Base-by-base conservation (phyloP, 2,113 vertebrate species). In the Pelodiscus sinensis region DNA sequence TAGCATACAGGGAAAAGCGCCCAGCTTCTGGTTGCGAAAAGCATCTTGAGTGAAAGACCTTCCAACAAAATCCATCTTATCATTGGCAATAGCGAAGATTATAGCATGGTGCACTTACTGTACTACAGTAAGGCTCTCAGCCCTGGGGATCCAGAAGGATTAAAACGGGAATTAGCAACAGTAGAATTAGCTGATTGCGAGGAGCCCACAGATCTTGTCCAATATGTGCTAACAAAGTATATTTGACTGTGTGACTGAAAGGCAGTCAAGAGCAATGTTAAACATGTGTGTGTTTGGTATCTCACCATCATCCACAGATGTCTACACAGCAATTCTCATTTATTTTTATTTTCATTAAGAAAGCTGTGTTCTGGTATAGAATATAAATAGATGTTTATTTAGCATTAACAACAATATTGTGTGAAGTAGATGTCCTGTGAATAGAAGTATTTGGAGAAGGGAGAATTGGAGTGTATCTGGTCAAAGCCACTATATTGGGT, bases 11-110 rank as follows among this genome's bases (percentile, higher is more conserved):
- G 90, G 82, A 81, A 92, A 92, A 88, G 58, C 14, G 84, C n/a
- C 52, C 90, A 93, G 92, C 83, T 95, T 85, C 87, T 88, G 81
- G 79, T 54, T 89, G 78, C 84, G 89, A 96, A 60, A 90, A 92
- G 86, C 94, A 92, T 92, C 79, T 92, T 81, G 77, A 92, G 90
- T 90, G 84, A 94, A 92, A 85, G 65, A 84, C 65, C 79, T 68
- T 31, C 80, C 55, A 92, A 95, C 81, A 94, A 93, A 93, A 58
- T 11, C 15, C 10, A 73, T 9, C 3, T 92, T 85, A 84, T n/a
- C 1, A 0, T 54, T 73, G 60, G 56, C 6, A 75, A 31, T 44
- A 86, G 77, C 91, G 92, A 87, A 93, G 75, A 80, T 90, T 77
- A 92, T 11, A 54, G 73, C 79, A 86, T 85, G 65, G 73, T 51